Percentiles rank a stretch among this genome's conserved stretches.
These are phyloP conservation scores for Megathymus violae DNA, from an alignment of 1,140 invertebrate genomes.

Conservation along the genomic window DNA sequence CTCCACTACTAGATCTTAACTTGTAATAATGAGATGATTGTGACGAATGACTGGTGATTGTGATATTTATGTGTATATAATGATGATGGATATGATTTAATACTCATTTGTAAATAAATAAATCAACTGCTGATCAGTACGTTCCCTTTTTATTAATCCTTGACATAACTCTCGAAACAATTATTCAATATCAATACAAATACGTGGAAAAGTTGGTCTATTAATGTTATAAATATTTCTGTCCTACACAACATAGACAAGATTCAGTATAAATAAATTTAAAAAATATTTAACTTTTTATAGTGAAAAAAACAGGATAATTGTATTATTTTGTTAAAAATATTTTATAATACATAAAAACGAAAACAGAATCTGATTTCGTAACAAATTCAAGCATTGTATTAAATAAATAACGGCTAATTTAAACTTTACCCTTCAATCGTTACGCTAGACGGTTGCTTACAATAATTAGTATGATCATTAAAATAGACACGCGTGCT, in stretches of 20 bases:
- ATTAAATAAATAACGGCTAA: slow-evolving; percentile 29
- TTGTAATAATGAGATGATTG: slow-evolving; percentile 58
- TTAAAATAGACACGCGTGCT: slow-evolving; percentile 59
- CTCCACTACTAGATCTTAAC: slow-evolving; percentile 67
- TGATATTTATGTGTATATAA: slow-evolving; percentile 81
- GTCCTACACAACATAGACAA: no score
- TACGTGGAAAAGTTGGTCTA: no score
- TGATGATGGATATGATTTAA: slow-evolving; percentile 63
- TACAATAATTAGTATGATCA: slow-evolving; percentile 61
- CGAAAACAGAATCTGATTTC: slow-evolving; percentile 4
- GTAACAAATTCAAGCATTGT: slow-evolving; percentile 30
- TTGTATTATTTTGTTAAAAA: no score
- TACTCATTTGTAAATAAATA: slow-evolving; percentile 80
- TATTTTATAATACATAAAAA: no score
- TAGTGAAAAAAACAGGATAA: no score
- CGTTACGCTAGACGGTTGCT: slow-evolving; percentile 54
- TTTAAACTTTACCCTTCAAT: slow-evolving; percentile 58
- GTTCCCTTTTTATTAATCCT: slow-evolving; percentile 42
- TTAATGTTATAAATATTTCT: no score
- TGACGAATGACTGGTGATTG: slow-evolving; percentile 75
- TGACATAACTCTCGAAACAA: not conserved
- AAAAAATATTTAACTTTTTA: no score
- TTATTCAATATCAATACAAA: no score
- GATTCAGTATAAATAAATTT: no score
- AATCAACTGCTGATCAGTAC: slow-evolving; percentile 74